These are phyloP conservation scores for Arrhamphus sclerolepis DNA, from an alignment of 2,797 vertebrate species.

Conservation along the genomic window DNA sequence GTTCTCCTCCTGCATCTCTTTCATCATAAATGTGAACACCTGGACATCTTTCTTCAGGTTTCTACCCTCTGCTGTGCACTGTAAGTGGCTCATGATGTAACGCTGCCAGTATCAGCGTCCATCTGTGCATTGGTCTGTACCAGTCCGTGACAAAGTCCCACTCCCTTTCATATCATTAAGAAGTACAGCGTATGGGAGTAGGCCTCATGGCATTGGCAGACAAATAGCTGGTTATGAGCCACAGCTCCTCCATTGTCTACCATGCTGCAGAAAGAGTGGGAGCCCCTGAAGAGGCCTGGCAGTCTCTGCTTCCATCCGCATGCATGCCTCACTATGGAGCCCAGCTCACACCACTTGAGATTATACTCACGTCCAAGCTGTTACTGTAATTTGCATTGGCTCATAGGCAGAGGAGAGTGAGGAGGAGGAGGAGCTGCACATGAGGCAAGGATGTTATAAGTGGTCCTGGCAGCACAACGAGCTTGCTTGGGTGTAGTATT, in stretches of 20 bases:
- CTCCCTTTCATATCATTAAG: conserved; percentile 48
- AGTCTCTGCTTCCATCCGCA: conserved; percentile 73
- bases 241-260: conserved; percentile 70
- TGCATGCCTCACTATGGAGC: conserved; percentile 67
- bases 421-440: conserved; percentile 70
- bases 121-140: conserved; percentile 50
- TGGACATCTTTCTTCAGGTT: conserved; percentile 14
- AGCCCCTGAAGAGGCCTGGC: conserved; percentile 75
- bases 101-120: conserved; percentile 31
- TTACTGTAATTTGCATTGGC: conserved; percentile 83
- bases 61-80: conserved; percentile 15
- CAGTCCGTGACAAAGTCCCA: conserved; percentile 25
- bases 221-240: conserved; percentile 65
- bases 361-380: conserved; percentile 80
- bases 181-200: conserved; percentile 40
- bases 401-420: conserved; percentile 67
- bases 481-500: conserved; percentile 56
- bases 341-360: conserved; percentile 78
- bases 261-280: conserved; percentile 66
- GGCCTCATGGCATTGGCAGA: conserved; percentile 58
- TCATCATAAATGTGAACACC: conserved; percentile 19
- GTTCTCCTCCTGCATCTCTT: background rate
- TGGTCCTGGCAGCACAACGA: conserved; percentile 75
- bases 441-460: conserved; percentile 76
- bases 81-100: conserved; percentile 30